Conservation (phyloP, 1,140 invertebrate genomes). For the Antheraea mylitta region DNA sequence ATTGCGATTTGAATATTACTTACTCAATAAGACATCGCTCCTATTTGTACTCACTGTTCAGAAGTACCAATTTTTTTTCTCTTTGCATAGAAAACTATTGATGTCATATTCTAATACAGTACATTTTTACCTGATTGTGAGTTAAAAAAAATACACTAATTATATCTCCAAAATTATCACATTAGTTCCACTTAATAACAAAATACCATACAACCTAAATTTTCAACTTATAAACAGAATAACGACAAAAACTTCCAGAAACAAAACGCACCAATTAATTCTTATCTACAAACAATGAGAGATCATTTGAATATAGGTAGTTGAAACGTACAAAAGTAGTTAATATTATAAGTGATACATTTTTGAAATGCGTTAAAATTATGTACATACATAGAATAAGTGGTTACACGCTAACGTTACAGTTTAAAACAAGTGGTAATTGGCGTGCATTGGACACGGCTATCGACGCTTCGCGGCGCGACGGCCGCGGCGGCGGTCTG, state of each 20-base stretch:
- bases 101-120: too few relatives aligned
- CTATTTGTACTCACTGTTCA: too few relatives aligned
- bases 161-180: too few relatives aligned
- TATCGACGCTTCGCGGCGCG: constrained; percentile 21
- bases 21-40: too few relatives aligned
- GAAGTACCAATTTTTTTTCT: too few relatives aligned
- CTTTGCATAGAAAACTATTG: too few relatives aligned
- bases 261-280: constrained; percentile 42
- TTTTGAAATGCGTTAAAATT: constrained; percentile 44
- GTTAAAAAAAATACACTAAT: too few relatives aligned
- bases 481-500: too few relatives aligned
- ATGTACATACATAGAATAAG: constrained; percentile 35
- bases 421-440: constrained; percentile 44
- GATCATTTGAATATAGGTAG: constrained; percentile 4
- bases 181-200: neutral
- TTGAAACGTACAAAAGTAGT: constrained; percentile 23
- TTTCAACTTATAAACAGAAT: neutral
- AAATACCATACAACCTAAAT: constrained; percentile 2
- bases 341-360: constrained; percentile 34
- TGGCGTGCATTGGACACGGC: constrained; percentile 49
- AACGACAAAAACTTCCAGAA: neutral
- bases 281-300: constrained; percentile 29
- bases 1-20: too few relatives aligned
- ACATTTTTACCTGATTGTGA: too few relatives aligned
- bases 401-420: constrained; percentile 24